Base-by-base conservation (phyloP, 2,797 vertebrate genomes). In the Austrolebias charrua region DNA sequence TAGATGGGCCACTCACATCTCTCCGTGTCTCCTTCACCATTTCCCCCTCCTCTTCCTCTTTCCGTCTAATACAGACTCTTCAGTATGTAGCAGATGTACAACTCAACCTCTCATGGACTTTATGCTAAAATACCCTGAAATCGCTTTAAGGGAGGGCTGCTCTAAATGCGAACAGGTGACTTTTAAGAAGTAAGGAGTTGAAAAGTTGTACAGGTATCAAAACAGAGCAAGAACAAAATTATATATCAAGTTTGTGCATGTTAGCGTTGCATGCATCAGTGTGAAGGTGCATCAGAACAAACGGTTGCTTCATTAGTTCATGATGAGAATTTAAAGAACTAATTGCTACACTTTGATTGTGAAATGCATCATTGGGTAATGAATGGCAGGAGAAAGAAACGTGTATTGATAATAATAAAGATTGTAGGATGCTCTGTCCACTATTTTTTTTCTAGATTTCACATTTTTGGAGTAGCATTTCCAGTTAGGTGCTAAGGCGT, bases 1-100 rank as follows among this genome's bases (percentile, higher is more conserved):
- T 90, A 91, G 87, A 89, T 80, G 85, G 87, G 85, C 79, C 84
- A 73, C 86, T 89, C 81, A 69, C 79, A 85, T 88, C 82, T 85
- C 83, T 87, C 74, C 80, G 55, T 70, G 89, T 86, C 82, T 90
- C 78, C 80, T 86, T 82, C 69, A 52, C 62, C 65, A 28, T 62
- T 50, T 13, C 2, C 15, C 1, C 6, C 6, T 13, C 46, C 43
- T 43, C n/a, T 45, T 54, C 38, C 54, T 19, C 19, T 56, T 16
- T 50, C 65, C 63, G 5, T 45, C 68, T 40, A 63, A 71, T 51
- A 62, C 43, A 56, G 58, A 43, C 58, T 45, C 15, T 59, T 48
- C 15, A 18, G 14, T 60, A 60, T 56, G 42, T 16, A 49, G 46
- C 54, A 44, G 43, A 29, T 47, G 61, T 20, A 58, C 48, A 53